Evolutionary conservation across 1,140 invertebrate species (phyloP), one percentile per base, ranked within the genome.

Genomic region (Spodoptera litura): DNA sequence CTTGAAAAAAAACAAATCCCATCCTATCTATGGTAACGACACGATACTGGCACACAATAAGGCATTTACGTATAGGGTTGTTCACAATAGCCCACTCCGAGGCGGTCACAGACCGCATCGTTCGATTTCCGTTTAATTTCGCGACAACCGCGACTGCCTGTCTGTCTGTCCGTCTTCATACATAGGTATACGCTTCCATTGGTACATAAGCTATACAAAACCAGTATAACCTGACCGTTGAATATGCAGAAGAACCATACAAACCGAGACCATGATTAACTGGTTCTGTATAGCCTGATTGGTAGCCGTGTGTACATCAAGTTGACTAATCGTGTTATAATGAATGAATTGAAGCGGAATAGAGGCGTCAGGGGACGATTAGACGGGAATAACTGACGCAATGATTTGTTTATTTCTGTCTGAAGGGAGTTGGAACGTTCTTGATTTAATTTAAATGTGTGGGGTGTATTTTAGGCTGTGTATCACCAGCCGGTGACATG

Each of bases 71-170:
- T 20, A 66, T 66, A 52, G 58, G 12, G 15, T 1, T n/a, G 58
- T 75, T 27, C 38, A 62, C 53, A 62, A 75, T 58, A 27, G 72
- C 52, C 31, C 56, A 62, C 77, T 62, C 71, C 20, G 62, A 81
- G 66, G 56, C 80, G 68, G 81, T 90, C 88, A 81, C 90, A 90
- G 89, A 80, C 91, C 89, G 81, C 88, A 90, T 83, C 80, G 87
- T 91, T 93, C 91, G 87, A 93, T 93, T 92, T 93, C 91, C 92
- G 91, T 89, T 93, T 87, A 92, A 93, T 93, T 90, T 90, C 87
- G 85, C 87, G 74, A 85, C 84, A 84, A 86, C 89, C 86, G 82
- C 84, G 75, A 64, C 52, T 70, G 70, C 72, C 70, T 51, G 76
- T 75, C 73, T 75, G 70, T 71, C 64, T 80, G 78, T 52, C 68